Evolutionary conservation across 1,140 invertebrate genomes (phyloP), one percentile per base, ranked within the genome.

Genomic region (Drosophila tristis): DNA sequence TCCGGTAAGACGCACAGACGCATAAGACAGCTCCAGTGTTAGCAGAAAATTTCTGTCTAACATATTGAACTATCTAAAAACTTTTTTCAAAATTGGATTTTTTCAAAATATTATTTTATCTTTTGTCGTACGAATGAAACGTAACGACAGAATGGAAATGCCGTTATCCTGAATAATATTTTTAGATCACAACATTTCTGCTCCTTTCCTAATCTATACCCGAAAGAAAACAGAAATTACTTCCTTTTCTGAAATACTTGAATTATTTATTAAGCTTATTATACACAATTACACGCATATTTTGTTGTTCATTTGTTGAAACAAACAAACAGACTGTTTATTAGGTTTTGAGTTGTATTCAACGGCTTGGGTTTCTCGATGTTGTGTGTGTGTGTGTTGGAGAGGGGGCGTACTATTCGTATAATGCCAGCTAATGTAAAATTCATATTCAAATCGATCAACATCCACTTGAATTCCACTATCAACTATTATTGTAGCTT

Each of bases 211-310:
- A 9, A 4, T 4, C 11, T 5, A 11, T 1, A 13, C 35, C 35
- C 35, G 35, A 13, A 13, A 39, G 13, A 39, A 39, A 39, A 39
- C 11, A 13, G 35, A 39, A 13, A 0, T 39, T 5, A 39, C 0
- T 39, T 39, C 35, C 35, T 39, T 39, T 39, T 39, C 11, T 39
- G 44, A 68, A 70, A 50, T 70, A 58, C 13, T 70, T 70, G 35
- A 70, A 63, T 78, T 68, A 48, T 76, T 80, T 80, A 73, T 80
- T 82, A 62, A 74, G 78, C 57, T 76, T 81, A 55, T 72, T 81
- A 55, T 72, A 77, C 78, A 78, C 67, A 77, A 77, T 48, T 75
- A 61, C 72, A 75, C 77, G 75, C 74, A 84, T 44, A 76, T 57
- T 68, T 59, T 23, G 35, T 47, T 66, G 20, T 62, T 25, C 5